Percentiles rank a stretch among this genome's conserved stretches.
Evolutionary conservation across 1,140 invertebrate genomes (phyloP).

Genomic region (Eupeodes corollae): DNA sequence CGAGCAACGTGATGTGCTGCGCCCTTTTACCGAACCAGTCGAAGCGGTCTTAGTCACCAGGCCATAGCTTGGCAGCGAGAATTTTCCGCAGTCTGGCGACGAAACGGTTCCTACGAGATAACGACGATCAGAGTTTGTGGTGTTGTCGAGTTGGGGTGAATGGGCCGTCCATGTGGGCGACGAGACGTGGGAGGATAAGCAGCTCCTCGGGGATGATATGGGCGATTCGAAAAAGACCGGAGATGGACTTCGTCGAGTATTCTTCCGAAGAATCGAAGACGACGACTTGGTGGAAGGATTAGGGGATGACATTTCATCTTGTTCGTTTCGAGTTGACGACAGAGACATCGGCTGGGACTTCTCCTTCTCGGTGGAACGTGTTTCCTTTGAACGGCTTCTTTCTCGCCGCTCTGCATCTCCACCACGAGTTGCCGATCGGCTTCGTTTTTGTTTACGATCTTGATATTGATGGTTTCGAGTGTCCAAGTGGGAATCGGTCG

Average conservation of each 20-base stretch:
- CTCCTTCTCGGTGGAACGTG: too few relatives aligned
- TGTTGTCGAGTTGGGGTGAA: slow-evolving; percentile 21
- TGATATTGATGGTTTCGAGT: too few relatives aligned
- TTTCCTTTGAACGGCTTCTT: too few relatives aligned
- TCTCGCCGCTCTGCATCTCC: too few relatives aligned
- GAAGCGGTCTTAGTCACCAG: not conserved
- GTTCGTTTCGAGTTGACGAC: too few relatives aligned
- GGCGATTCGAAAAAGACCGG: slow-evolving; percentile 11
- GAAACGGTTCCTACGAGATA: slow-evolving; percentile 15
- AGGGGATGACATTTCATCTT: slow-evolving; percentile 11
- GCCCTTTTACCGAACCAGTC: slow-evolving; percentile 2
- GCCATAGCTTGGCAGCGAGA: not conserved
- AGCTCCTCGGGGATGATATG: slow-evolving; percentile 24
- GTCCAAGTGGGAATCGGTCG: too few relatives aligned
- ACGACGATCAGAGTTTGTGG: slow-evolving; percentile 18
- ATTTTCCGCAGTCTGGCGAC: slow-evolving; percentile 19
- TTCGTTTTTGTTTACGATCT: too few relatives aligned
- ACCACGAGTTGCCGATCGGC: too few relatives aligned
- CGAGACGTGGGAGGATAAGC: slow-evolving; percentile 12
- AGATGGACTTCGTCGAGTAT: not conserved
- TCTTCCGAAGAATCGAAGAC: not conserved
- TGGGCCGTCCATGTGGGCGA: not conserved
- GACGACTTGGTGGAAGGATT: slow-evolving; percentile 12
- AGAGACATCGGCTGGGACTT: too few relatives aligned
- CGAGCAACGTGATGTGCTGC: slow-evolving; percentile 27